Percentiles rank a stretch among this genome's conserved stretches.
These are phyloP conservation scores for Gibbula magus DNA, from an alignment of 2,888 invertebrate species.

Conservation along the genomic window DNA sequence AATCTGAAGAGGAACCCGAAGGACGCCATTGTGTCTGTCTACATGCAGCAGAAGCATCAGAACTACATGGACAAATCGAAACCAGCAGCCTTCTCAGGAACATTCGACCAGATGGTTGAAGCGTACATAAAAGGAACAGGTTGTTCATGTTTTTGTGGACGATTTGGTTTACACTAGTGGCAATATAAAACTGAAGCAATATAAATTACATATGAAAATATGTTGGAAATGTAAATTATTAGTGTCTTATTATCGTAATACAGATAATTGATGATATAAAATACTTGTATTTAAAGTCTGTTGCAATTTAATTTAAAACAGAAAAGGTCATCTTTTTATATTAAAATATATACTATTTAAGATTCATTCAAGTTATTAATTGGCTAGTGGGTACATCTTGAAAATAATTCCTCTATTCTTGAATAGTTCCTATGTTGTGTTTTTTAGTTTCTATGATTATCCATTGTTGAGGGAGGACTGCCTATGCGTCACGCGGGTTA, in stretches of 20 bases:
- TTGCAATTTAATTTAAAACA: no score
- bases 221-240: not conserved
- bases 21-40: not conserved
- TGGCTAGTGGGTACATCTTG: no score
- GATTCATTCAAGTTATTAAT: no score
- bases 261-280: no score
- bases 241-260: not conserved
- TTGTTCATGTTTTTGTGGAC: not conserved
- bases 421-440: no score
- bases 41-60: not conserved
- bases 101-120: not conserved
- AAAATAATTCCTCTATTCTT: no score
- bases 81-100: not conserved
- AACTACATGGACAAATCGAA: not conserved
- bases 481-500: no score
- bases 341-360: no score
- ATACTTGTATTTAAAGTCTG: no score
- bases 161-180: not conserved
- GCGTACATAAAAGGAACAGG: not conserved
- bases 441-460: no score
- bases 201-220: not conserved
- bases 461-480: no score
- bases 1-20: constrained; percentile 4
- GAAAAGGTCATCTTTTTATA: no score
- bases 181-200: not conserved